Conservation (phyloP, 1,140 invertebrate species). For the Temnothorax curvispinosus region DNA sequence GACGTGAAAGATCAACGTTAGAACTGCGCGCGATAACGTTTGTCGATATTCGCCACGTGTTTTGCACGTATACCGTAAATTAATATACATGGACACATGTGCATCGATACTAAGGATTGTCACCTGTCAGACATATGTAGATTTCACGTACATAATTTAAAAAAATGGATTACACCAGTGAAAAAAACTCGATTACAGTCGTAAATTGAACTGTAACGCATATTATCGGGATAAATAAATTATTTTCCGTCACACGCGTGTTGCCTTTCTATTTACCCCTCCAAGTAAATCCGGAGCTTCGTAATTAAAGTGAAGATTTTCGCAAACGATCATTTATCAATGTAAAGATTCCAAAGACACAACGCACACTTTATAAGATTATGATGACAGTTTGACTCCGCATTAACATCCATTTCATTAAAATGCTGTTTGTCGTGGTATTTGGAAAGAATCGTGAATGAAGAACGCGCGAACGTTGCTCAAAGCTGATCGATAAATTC, state of each 20-base stretch:
- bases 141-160: neutral
- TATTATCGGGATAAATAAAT: neutral
- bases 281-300: neutral
- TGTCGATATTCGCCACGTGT: neutral
- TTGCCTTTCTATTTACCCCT: neutral
- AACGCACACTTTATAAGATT: neutral
- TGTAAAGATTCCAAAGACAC: neutral
- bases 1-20: slow-evolving; percentile 21
- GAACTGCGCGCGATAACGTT: neutral
- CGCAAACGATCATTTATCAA: neutral
- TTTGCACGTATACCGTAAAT: neutral
- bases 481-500: slow-evolving; percentile 20
- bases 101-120: neutral
- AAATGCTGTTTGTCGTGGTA: neutral
- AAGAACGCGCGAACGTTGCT: neutral
- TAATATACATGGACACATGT: neutral
- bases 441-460: neutral
- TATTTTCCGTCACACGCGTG: neutral
- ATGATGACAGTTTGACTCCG: neutral
- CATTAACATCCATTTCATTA: neutral
- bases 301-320: neutral
- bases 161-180: neutral
- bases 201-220: neutral
- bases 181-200: neutral
- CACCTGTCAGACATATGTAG: neutral